A percentile compares a stretch with the other conserved stretches of the same genome.
phyloP scores from a whole-genome alignment of 2,888 invertebrate species.

The Ophioninae sp. region DNA sequence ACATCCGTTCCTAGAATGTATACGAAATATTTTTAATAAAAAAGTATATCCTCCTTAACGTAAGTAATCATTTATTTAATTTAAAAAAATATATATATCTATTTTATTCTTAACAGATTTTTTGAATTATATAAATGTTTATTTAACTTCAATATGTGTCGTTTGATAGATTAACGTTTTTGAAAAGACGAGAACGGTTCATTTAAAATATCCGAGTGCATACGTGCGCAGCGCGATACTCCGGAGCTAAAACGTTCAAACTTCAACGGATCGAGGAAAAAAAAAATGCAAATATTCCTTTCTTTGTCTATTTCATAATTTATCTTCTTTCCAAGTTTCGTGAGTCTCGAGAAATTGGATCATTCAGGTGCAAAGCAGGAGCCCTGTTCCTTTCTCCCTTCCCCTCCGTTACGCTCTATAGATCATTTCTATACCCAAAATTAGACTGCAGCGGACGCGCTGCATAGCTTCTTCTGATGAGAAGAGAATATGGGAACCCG shows the following conservation, averaged over 20 bases:
- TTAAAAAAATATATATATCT: background rate
- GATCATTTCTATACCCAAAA: constrained; percentile 19
- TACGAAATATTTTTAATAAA: no score
- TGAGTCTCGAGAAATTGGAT: constrained; percentile 66
- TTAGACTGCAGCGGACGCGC: constrained; percentile 24
- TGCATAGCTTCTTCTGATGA: background rate
- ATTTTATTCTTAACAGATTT: no score
- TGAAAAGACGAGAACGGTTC: constrained; percentile 1
- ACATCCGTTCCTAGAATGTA: no score
- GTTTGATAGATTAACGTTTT: no score
- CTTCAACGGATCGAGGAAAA: constrained; percentile 9
- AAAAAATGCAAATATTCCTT: constrained; percentile 47
- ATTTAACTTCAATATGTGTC: background rate
- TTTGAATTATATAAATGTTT: constrained; percentile 38
- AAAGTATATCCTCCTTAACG: no score
- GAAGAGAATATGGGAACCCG: no score
- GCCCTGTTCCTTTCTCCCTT: constrained; percentile 32
- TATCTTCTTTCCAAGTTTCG: constrained; percentile 6
- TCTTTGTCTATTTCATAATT: background rate
- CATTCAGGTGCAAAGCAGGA: constrained; percentile 74
- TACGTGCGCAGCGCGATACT: constrained; percentile 31
- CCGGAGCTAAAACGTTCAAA: constrained; percentile 20
- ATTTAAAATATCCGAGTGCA: constrained; percentile 6
- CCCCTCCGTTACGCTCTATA: constrained; percentile 8
- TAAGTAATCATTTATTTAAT: no score